Evolutionary conservation across 2,797 vertebrate genomes (phyloP), one percentile per base, ranked within the genome.

Genomic region (Odontamblyopus rebecca): DNA sequence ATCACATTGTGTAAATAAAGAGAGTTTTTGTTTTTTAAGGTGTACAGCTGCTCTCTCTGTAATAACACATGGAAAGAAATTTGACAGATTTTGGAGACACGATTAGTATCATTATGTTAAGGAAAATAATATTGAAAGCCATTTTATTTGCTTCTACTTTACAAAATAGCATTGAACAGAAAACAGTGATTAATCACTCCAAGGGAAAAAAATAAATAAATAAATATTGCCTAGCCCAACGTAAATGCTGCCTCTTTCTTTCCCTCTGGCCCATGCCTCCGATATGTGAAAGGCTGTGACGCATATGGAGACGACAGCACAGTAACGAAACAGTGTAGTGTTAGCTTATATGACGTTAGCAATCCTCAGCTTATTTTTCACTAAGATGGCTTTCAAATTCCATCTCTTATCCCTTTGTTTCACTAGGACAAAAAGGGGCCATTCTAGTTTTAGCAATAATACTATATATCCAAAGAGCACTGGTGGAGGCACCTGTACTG

Each of bases 181-280:
- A 48, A 48, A 13, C 15, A 15, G 44, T 48, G 3, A 48, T 48
- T 3, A 15, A 15, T 48, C 3, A 48, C 15, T 15, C 15, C 13
- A 48, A 15, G 13, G 13, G 13, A 16, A 48, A 44, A 48, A 15
- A 4, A 3, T 15, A 1, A 23, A 23, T 23, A 23, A 23, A 48
- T 15, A 48, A 48, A 16, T 9, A 38, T 38, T 38, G 35, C 44
- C 1, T 13, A 13, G 3, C 4, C 11, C 41, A 44, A 69, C 67
- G 74, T 73, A 73, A 84, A 77, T 68, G 71, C 23, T 68, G 73
- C 75, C 71, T 74, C 70, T 38, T 79, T 62, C 69, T 61, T 74
- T 82, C 74, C 68, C 84, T 72, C 72, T 6, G n/a, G 74, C 62
- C 26, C 1, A 69, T 35, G 69, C 41, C 19, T 57, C 23, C 60